A percentile compares a stretch with the other conserved stretches of the same genome.
phyloP scores from a whole-genome alignment of 2,113 vertebrate species.

The Cervus canadensis region DNA sequence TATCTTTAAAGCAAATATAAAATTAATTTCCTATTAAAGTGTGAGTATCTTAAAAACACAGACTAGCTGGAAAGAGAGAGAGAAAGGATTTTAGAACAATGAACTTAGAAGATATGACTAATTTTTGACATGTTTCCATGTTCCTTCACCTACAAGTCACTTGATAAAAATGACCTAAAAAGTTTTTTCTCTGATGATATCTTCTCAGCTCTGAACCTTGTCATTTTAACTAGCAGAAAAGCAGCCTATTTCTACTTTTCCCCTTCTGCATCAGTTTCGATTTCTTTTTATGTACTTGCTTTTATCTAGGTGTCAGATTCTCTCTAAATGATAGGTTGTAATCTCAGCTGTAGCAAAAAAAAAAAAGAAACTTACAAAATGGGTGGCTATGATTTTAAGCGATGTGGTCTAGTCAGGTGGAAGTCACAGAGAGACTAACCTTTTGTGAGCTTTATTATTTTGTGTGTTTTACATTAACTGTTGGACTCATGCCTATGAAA shows the following conservation, averaged over 20 bases:
- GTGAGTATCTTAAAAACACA: neutral
- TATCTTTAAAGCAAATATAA: slow-evolving; percentile 5
- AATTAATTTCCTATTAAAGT: slow-evolving; percentile 12
- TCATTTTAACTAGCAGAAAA: slow-evolving; percentile 64
- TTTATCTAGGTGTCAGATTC: slow-evolving; percentile 69
- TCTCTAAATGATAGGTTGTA: slow-evolving; percentile 69
- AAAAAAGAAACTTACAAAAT: slow-evolving; percentile 56
- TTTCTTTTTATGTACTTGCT: slow-evolving; percentile 68
- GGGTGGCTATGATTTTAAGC: slow-evolving; percentile 65
- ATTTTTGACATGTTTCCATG: slow-evolving; percentile 36
- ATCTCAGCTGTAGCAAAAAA: slow-evolving; percentile 45
- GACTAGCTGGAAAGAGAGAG: neutral
- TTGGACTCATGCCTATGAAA: neutral
- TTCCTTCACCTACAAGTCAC: neutral
- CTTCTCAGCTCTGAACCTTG: slow-evolving; percentile 2
- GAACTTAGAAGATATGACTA: slow-evolving; percentile 8
- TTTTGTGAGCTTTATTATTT: neutral
- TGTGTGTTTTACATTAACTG: neutral
- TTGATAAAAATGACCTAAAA: slow-evolving; percentile 56
- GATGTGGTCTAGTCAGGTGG: neutral
- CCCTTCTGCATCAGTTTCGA: slow-evolving; percentile 48
- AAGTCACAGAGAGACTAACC: neutral
- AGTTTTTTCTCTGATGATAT: neutral
- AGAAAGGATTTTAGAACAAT: slow-evolving; percentile 9
- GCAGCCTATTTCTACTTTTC: slow-evolving; percentile 51